Conservation (phyloP, 2,797 vertebrate genomes). For the Diplodus sargus region DNA sequence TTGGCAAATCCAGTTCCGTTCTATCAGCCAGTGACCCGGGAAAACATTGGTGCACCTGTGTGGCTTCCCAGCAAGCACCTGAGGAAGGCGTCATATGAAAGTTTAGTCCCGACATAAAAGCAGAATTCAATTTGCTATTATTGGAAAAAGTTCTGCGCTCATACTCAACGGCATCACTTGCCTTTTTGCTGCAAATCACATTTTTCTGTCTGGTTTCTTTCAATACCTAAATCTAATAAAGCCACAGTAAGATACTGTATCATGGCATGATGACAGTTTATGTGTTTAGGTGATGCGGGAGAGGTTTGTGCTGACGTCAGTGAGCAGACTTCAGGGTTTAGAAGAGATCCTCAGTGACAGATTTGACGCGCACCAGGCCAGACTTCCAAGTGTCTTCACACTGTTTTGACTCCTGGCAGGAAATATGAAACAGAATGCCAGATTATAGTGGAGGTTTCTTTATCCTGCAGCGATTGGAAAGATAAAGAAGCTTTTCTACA, state of each 20-base stretch:
- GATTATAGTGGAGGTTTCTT: conserved; percentile 6
- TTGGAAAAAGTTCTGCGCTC: neutral
- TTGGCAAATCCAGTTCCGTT: neutral
- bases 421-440: conserved; percentile 25
- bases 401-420: conserved; percentile 23
- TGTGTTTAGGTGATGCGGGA: neutral
- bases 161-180: neutral
- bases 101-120: neutral
- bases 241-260: neutral
- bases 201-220: neutral
- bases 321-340: conserved; percentile 4
- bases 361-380: conserved; percentile 7
- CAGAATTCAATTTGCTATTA: neutral
- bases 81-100: neutral
- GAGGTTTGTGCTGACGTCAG: conserved; percentile 4
- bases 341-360: conserved; percentile 25
- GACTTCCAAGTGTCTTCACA: conserved; percentile 18
- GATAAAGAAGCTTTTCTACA: conserved; percentile 19
- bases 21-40: conserved; percentile 36
- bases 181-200: neutral
- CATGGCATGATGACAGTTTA: neutral
- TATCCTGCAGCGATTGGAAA: conserved; percentile 2
- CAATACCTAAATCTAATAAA: neutral
- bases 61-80: conserved; percentile 19
- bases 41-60: conserved; percentile 26